These are phyloP conservation scores for Tinamus major DNA, from an alignment of 2,797 vertebrate species.

Conservation along the genomic window DNA sequence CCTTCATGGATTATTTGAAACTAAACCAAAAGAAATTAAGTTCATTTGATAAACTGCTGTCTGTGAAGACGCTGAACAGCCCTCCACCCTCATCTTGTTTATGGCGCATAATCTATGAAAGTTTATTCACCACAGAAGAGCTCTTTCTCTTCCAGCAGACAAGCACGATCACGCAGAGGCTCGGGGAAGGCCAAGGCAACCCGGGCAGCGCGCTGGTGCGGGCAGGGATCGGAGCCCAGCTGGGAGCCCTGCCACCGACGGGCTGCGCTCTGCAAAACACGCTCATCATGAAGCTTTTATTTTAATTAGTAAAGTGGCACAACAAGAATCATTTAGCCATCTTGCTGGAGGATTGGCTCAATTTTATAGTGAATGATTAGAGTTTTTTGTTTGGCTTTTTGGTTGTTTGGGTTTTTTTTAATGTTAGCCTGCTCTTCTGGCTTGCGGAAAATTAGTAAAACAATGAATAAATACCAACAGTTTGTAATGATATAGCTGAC, in stretches of 20 bases:
- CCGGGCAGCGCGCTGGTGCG: not conserved
- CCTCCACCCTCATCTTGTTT: not conserved
- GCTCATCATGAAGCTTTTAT: not conserved
- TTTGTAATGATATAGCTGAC: not conserved
- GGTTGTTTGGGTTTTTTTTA: not conserved
- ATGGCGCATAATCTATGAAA: not conserved
- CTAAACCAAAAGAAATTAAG: not conserved
- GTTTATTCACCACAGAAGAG: not conserved
- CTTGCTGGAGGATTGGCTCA: not conserved
- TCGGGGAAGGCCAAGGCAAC: not conserved
- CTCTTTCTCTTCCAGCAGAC: not conserved
- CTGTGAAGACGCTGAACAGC: fast-evolving
- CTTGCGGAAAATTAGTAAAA: not conserved
- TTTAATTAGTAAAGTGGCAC: constrained; percentile 27
- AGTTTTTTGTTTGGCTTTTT: not conserved
- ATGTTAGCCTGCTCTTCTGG: not conserved
- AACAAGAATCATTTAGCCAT: not conserved
- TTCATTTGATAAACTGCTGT: not conserved
- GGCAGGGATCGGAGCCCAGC: not conserved
- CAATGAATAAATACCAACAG: not conserved
- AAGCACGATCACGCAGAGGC: not conserved
- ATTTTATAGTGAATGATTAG: not conserved
- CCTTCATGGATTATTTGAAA: not conserved
- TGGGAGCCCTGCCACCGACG: not conserved
- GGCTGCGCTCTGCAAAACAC: not conserved